Evolutionary conservation across 2,113 vertebrate genomes (phyloP), one percentile per base, ranked within the genome.

Genomic region (Cichladusa arquata): DNA sequence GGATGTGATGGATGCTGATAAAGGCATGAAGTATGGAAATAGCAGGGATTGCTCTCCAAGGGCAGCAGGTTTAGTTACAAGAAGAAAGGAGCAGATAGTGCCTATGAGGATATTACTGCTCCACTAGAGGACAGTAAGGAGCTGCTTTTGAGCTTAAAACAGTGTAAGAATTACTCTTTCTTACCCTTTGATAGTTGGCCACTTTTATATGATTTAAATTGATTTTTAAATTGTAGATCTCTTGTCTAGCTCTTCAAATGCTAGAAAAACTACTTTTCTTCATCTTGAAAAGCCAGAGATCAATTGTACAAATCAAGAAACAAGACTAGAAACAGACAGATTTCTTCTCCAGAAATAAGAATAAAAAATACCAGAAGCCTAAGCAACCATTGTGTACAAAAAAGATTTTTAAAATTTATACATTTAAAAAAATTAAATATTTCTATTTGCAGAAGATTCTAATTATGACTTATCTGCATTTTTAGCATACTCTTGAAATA

Each of bases 111-210:
- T 56, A 20, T 23, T 65, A 8, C 20, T 77, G 3, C 31, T 81
- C 92, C 95, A 90, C 89, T 87, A 97, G 96, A 91, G 95, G 96
- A 65, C 95, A 86, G 92, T 53, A 96, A 72, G 69, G 83, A 93
- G 33, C 88, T 93, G 70, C 19, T 80, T 88, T 80, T 89, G 36
- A 11, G 4, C 14, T 28, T 48, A 23, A 45, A 71, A 56, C 19
- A 5, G 2, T 45, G 1, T 10, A 57, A 54, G 26, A 56, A 10
- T 28, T 65, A 36, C 54, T 22, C 9, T 53, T 67, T 17, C 31
- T 58, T 67, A 86, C 14, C 14, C 31, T 33, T 67, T 19, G 31
- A 36, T 12, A 45, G 6, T 19, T 72, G 38, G 19, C 2, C 36
- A 14, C 2, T 50, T 56, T 61, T 69, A 17, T 25, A 74, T 71